Evolutionary conservation across 2,113 vertebrate species (phyloP), one percentile per base, ranked within the genome.

Genomic region (Furnarius figulus): DNA sequence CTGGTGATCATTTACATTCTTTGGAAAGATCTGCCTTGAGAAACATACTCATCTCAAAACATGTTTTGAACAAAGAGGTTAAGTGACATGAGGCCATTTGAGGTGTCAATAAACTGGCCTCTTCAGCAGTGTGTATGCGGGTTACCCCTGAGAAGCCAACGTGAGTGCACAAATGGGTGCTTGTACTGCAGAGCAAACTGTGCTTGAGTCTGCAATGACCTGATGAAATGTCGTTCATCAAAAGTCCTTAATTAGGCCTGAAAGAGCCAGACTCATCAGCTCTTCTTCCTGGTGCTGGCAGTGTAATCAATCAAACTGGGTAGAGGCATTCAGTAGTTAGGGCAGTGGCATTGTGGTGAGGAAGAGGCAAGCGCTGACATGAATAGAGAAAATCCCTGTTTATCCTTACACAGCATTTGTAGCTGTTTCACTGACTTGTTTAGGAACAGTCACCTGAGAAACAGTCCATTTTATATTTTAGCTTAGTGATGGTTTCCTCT

Each of bases 161-260:
- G 42, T 14, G 62, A 33, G 19, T 23, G 31, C 40, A 27, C 27
- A 39, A 8, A 7, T 5, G 1, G 18, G 68, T 87, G 27, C 56
- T 8, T 9, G 8, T 14, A 5, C 37, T 17, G 22, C 47, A 75
- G 42, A 85, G 55, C 27, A 21, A 82, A 15, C 68, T 62, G 25
- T 47, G 61, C 42, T 76, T 0, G 2, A 47, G 67, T 65, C 27
- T 79, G 19, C 0, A 0, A n/a, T 93, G 42, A 56, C 39, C 52
- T 61, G 47, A 65, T 75, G 61, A 82, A 50, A 21, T 35, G 25
- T 50, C 53, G 14, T 49, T 87, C 15, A 6, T 58, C 61, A 71
- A 44, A 74, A 62, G 23, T 63, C 13, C 25, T 67, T 76, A 84
- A 30, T 37, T 46, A 85, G 22, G 16, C 30, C 55, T 62, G 67